Conservation (phyloP, 2,888 invertebrate genomes). For the Tridacna gigas region DNA sequence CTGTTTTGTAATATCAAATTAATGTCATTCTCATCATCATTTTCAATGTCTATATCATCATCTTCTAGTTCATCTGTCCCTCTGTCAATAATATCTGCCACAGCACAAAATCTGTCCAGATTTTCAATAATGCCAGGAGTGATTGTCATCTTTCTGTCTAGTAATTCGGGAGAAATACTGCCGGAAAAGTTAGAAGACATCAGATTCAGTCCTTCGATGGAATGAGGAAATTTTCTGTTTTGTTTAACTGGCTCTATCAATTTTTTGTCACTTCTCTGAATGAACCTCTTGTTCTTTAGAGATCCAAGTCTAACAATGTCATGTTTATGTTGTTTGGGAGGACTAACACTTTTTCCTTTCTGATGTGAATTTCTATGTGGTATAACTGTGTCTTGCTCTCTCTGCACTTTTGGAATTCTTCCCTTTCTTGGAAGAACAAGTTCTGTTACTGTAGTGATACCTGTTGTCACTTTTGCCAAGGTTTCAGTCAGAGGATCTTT, state of each 20-base stretch:
- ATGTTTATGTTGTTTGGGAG: conserved; percentile 1
- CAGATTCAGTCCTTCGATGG: not conserved
- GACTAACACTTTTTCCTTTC: conserved; percentile 6
- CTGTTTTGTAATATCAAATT: conserved; percentile 73
- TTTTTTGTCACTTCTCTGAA: not conserved
- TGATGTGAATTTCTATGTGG: not conserved
- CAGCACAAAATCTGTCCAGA: conserved; percentile 67
- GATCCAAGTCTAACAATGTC: not conserved
- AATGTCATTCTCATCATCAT: conserved; percentile 75
- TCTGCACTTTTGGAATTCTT: conserved; percentile 38
- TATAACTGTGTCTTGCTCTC: not conserved
- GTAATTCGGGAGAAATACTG: not conserved
- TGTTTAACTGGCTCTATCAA: not conserved
- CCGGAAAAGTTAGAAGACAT: not conserved
- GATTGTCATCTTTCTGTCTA: conserved; percentile 62
- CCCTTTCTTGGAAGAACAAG: conserved; percentile 44
- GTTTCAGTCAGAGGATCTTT: conserved; percentile 39
- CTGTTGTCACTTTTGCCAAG: conserved; percentile 73
- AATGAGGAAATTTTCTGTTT: too few species aligned
- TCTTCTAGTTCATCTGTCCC: conserved; percentile 44
- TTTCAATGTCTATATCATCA: conserved; percentile 75
- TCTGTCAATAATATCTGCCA: conserved; percentile 61
- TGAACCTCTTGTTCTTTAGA: not conserved
- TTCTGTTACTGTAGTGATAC: conserved; percentile 69
- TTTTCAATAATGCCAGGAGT: conserved; percentile 66